phyloP scores from a whole-genome alignment of 2,797 vertebrate genomes.

The Hapalemur alaotrensis region DNA sequence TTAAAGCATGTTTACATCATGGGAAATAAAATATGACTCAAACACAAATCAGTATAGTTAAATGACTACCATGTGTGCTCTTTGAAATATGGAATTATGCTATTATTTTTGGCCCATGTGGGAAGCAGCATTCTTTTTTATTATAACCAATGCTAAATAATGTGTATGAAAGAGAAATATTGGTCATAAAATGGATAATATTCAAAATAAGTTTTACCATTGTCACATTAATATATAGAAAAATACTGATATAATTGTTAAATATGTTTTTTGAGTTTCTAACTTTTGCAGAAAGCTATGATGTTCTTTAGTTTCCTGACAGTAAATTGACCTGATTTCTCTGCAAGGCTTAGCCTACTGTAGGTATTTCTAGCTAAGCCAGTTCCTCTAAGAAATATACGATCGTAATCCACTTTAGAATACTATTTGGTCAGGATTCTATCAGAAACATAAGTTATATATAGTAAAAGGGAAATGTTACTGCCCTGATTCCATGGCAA shows the following conservation, averaged over 20 bases:
- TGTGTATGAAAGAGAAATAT: not conserved
- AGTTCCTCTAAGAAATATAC: not conserved
- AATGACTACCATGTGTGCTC: not conserved
- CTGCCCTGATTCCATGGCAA: not conserved
- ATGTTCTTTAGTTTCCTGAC: not conserved
- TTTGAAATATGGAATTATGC: not conserved
- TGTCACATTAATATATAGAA: not conserved
- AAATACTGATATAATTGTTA: not conserved
- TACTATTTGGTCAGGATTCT: not conserved
- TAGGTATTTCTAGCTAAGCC: not conserved
- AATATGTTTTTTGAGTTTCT: not conserved
- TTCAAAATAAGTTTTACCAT: not conserved
- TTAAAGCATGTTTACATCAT: conserved; percentile 33
- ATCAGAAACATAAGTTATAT: not conserved
- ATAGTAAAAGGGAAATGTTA: not conserved
- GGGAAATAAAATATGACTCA: conserved; percentile 36
- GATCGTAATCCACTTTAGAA: not conserved
- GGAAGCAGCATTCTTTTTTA: not conserved
- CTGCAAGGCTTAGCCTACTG: not conserved
- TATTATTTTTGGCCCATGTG: not conserved
- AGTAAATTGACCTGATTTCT: conserved; percentile 16
- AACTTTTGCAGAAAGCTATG: not conserved
- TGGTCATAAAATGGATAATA: not conserved
- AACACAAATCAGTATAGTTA: not conserved
- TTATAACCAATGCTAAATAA: not conserved